These are phyloP conservation scores for Seriola rivoliana DNA, from an alignment of 2,113 vertebrate genomes.

Conservation along the genomic window DNA sequence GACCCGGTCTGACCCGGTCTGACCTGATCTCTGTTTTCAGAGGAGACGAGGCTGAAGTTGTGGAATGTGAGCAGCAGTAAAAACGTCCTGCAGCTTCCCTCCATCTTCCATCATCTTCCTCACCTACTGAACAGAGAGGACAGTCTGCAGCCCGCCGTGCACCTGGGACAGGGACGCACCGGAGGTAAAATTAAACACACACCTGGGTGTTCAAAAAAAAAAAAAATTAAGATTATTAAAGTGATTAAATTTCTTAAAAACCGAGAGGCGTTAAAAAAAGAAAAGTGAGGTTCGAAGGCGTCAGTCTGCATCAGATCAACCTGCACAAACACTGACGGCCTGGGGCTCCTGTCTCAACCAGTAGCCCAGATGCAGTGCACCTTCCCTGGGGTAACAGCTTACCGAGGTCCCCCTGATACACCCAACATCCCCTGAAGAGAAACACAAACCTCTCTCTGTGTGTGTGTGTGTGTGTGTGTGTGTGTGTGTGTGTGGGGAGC, in stretches of 20 bases:
- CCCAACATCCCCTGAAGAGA: not conserved
- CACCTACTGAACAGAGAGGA: conserved; percentile 96
- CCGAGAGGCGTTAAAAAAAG: too few species aligned
- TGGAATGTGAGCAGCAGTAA: conserved; percentile 97
- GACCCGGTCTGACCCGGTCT: not conserved
- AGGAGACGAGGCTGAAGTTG: conserved; percentile 94
- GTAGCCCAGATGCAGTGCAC: conserved; percentile 11
- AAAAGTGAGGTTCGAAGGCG: too few species aligned
- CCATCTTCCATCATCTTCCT: conserved; percentile 98
- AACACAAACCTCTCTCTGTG: conserved; percentile 1
- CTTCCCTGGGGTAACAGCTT: conserved; percentile 25
- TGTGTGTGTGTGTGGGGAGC: conserved; percentile 12
- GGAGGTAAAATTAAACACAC: conserved; percentile 85
- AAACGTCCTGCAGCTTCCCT: conserved; percentile 96
- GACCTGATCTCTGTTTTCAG: conserved; percentile 72
- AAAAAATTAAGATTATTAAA: too few species aligned
- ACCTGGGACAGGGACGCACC: conserved; percentile 94
- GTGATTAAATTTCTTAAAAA: not conserved
- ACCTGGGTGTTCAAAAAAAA: too few species aligned
- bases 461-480: conserved; percentile 28
- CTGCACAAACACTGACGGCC: not conserved
- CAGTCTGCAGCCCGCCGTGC: conserved; percentile 95
- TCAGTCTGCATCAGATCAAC: not conserved
- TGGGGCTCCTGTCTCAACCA: not conserved
- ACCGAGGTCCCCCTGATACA: not conserved